Evolutionary conservation across 1,140 invertebrate genomes (phyloP), one percentile per base, ranked within the genome.

Genomic region (Drosophila ohnishii): DNA sequence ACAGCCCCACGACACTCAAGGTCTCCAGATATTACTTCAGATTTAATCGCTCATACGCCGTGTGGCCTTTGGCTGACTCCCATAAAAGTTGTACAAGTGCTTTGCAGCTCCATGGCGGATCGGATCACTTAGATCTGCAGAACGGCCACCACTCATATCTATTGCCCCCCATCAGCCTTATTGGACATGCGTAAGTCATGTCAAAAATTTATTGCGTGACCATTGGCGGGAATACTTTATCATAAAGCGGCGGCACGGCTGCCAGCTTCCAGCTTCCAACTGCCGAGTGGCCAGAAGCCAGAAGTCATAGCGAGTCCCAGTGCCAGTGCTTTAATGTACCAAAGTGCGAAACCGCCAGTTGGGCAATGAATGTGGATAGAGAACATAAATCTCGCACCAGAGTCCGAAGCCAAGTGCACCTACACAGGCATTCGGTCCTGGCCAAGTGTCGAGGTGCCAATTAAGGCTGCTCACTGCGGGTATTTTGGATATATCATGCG

Each of bases 361-460:
- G 35, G 34, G 62, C 73, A 76, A 76, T 39, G 73, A 67, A 87
- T 75, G 59, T 60, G 51, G 53, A 44, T 63, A 65, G 65, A 78
- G 39, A 80, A 69, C 67, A 85, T 82, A 87, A 78, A 82, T 86
- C 77, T 76, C 64, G 61, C 66, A 64, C 59, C 62, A 56, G 19
- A 63, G 57, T 48, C 57, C 30, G 56, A 37, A 19, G 19, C 75
- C 80, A 80, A 84, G 77, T 66, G 82, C 78, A 84, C 81, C 78
- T 81, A 84, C 82, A 78, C 67, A 69, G 55, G 42, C 32, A 48
- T 14, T 62, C 74, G 51, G 74, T 70, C 69, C 77, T 75, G 72
- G 72, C 60, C 72, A 75, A 72, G 55, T 81, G 82, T 88, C 62
- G 83, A 84, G 84, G 84, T 89, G 83, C 83, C 83, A 87, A 87